Base-by-base conservation (phyloP, 2,888 invertebrate genomes). In the Noctua comes region DNA sequence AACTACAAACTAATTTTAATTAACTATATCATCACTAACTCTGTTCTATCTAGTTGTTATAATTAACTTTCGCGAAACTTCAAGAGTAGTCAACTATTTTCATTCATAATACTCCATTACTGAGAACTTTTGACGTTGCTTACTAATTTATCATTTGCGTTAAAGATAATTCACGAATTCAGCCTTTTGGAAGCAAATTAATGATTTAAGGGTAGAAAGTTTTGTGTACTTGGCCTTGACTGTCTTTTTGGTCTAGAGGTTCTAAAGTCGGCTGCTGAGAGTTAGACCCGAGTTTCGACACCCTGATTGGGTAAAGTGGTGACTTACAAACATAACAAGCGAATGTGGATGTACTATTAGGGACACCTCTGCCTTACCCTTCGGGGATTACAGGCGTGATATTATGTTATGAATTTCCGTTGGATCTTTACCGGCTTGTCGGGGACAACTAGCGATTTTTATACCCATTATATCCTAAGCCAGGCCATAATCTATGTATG, bases 31-130 rank as follows among this genome's bases (percentile, higher is more conserved):
- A 68, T 59, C 13, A 46, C 36, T 64, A 54, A 31, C 46, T 27
- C 40, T 3, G 24, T 8, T 27, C 43, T 48, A 21, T 64, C 16
- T 43, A 36, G 57, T 68, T 76, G 57, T 68, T 76, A 59, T 81
- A 73, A 81, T 73, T 68, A 71, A 59, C 43, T 73, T 70, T 71
- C 16, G 6, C n/a, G 48, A n/a, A 70, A 73, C 73, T 68, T 69
- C 24, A 5, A 21, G 16, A 43, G 24, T 27, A 66, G 16, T 43
- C 16, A 66, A 65, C 66, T 64, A 68, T 80, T 69, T 83, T 68
- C 73, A 71, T 71, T 85, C 51, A 68, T 73, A 71, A 73, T 68
- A 71, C 21, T 31, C 48, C 43, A 70, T 73, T 80, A 73, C 24
- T 64, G 3, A 4, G 11, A 72, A 66, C 48, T 70, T 68, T 71